Evolutionary conservation across 1,140 invertebrate genomes (phyloP).

Genomic region (Whitmania pigra): DNA sequence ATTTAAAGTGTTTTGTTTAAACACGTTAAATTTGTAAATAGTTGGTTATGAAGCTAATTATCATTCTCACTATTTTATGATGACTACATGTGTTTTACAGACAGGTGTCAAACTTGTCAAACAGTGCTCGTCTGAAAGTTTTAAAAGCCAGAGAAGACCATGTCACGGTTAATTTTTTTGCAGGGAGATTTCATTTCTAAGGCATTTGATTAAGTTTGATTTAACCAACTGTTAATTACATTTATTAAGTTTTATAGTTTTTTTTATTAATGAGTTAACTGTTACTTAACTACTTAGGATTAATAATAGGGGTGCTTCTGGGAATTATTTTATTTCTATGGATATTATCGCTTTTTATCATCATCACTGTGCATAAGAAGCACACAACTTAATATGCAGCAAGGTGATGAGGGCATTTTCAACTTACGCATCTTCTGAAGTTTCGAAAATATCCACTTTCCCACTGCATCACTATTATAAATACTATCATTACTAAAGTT

Average conservation of each 20-base stretch:
- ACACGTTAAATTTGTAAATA: no score
- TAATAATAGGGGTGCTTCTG: no score
- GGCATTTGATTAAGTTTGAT: background rate
- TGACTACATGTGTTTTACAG: constrained; percentile 46
- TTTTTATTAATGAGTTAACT: no score
- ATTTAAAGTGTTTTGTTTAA: background rate
- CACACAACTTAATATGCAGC: background rate
- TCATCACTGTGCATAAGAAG: background rate
- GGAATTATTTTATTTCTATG: no score
- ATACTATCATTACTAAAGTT: background rate
- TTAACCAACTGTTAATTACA: background rate
- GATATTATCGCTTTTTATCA: no score
- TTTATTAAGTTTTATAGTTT: no score
- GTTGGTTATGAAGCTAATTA: background rate
- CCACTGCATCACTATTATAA: background rate
- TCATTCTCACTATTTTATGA: constrained; percentile 2
- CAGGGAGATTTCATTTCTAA: background rate
- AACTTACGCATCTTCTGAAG: background rate
- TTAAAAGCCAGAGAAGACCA: constrained; percentile 90
- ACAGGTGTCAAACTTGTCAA: constrained; percentile 96
- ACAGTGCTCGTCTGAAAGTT: constrained; percentile 88
- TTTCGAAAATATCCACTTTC: background rate
- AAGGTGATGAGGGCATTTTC: background rate
- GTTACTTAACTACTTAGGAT: no score
- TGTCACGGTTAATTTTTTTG: constrained; percentile 46